Conservation (phyloP, 23 tunicate genomes). For the Aplidium turbinatum region DNA sequence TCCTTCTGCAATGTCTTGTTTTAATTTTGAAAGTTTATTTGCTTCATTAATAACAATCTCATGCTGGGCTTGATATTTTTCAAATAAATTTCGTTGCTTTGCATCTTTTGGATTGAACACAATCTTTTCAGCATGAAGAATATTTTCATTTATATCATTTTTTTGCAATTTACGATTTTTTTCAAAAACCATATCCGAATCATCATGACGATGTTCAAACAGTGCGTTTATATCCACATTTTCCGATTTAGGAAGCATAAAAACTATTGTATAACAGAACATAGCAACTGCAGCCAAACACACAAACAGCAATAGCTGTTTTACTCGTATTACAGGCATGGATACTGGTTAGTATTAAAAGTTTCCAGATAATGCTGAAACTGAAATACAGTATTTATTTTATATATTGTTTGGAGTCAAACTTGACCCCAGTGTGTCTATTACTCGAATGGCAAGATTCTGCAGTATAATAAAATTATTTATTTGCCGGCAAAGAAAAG, state of each 20-base stretch:
- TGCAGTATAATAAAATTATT: no score
- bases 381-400: no score
- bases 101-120: conserved; percentile 60
- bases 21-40: conserved; percentile 43
- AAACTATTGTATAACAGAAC: conserved; percentile 79
- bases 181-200: no score
- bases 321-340: neutral
- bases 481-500: no score
- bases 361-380: no score
- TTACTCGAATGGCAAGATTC: no score
- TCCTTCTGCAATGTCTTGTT: conserved; percentile 50
- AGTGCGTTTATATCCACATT: conserved; percentile 53
- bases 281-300: conserved; percentile 44
- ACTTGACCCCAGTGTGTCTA: no score
- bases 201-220: conserved; percentile 90
- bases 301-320: conserved; percentile 39
- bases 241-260: conserved; percentile 72
- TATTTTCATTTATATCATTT: neutral
- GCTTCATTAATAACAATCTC: conserved; percentile 57
- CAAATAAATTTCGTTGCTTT: conserved; percentile 35
- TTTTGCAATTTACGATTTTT: no score
- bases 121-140: neutral
- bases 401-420: no score
- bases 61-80: conserved; percentile 38
- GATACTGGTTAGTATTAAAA: no score